These are phyloP conservation scores for Entosphenus tridentatus DNA, from an alignment of 2,113 vertebrate genomes.

Conservation along the genomic window DNA sequence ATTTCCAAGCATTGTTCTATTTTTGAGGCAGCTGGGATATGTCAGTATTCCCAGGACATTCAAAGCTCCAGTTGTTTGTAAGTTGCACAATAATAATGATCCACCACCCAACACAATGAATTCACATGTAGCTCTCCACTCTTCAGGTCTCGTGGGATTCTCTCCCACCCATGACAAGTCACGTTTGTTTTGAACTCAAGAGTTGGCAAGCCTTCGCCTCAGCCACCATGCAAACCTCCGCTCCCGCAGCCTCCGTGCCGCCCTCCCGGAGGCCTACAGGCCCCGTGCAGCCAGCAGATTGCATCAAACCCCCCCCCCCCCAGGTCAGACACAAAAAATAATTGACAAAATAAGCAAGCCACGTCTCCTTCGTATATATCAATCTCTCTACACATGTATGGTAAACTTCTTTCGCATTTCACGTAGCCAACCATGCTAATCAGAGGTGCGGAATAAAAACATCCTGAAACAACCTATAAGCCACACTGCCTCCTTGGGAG, in stretches of 20 bases:
- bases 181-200: not conserved
- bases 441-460: not conserved
- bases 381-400: not conserved
- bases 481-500: no score
- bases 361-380: constrained; percentile 1
- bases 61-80: no score
- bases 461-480: no score
- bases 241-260: not conserved
- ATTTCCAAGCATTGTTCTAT: no score
- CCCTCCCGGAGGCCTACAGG: not conserved
- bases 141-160: not conserved
- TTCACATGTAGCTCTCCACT: no score
- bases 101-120: no score
- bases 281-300: not conserved
- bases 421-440: not conserved
- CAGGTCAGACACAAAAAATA: not conserved
- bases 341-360: not conserved
- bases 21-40: no score
- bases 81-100: no score
- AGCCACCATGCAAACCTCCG: not conserved
- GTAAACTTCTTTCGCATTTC: not conserved
- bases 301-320: not conserved
- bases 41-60: no score
- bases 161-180: not conserved
- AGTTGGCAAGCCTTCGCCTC: not conserved